Evolutionary conservation across 2,113 vertebrate species (phyloP), one percentile per base, ranked within the genome.

Genomic region (Callopanchax toddi): DNA sequence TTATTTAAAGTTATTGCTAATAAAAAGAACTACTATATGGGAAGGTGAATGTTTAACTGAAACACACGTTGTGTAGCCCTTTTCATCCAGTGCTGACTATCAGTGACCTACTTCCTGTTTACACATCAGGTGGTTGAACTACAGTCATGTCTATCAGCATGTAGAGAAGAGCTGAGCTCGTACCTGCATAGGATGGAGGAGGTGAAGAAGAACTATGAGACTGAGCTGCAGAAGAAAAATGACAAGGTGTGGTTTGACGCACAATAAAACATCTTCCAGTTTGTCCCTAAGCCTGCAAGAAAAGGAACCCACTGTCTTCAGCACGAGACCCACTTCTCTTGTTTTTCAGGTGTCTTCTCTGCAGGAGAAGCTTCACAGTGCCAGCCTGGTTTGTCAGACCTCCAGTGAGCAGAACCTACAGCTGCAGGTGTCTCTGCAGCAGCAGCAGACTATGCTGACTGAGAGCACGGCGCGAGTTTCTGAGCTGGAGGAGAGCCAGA

Each of bases 381-480:
- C 89, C 84, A 85, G 62, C 50, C 85, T 92, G 79, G 91, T 57
- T 48, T 92, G 93, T 79, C 90, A 94, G 75, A 92, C 89, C 63
- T 92, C 87, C 43, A 81, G 17, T 39, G 92, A 96, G 74, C 93
- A 97, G 83, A 96, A 94, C 83, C 60, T 92, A 57, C 86, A 94
- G 72, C 90, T 98, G 8, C 96, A 97, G 71, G 86, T 93, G 49
- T 92, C 91, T 64, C 91, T 98, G 22, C 93, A 95, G 87, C 93
- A 95, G 63, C 95, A 95, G 29, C 95, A 96, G 80, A 88, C 91
- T 72, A 97, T 99, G 96, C 87, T 99, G 75, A 93, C 94, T n/a
- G 93, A 98, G 71, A 94, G 95, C 87, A 92, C 91, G 2, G 29
- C 89, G 55, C 92, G 92, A 45, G 93, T 96, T 50, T 93, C 85